Evolutionary conservation across 2,888 invertebrate genomes (phyloP).

Genomic region (Magallana nippona): DNA sequence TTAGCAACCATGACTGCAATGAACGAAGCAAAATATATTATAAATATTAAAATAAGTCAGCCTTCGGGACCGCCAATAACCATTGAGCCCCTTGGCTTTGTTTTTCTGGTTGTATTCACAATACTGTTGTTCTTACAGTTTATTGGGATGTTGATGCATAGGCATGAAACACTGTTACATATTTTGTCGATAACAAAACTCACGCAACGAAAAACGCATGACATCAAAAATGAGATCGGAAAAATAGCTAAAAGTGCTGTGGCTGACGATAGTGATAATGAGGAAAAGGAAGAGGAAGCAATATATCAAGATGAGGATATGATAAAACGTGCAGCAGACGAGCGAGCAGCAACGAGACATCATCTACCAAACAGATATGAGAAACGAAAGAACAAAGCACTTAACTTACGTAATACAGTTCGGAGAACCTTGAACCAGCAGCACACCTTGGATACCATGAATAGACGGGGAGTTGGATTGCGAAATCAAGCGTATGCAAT

Average conservation of each 20-base stretch:
- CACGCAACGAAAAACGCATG: neutral
- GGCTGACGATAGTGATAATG: neutral
- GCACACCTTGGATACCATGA: too few species aligned
- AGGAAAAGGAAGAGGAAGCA: neutral
- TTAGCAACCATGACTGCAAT: conserved; percentile 86
- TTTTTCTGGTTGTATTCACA: conserved; percentile 58
- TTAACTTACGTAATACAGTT: too few species aligned
- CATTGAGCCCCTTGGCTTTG: conserved; percentile 58
- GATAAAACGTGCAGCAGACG: too few species aligned
- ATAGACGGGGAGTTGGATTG: too few species aligned
- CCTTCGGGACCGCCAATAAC: conserved; percentile 28
- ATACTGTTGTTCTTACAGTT: conserved; percentile 58
- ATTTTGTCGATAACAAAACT: conserved; percentile 57
- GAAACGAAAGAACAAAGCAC: too few species aligned
- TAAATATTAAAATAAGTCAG: conserved; percentile 48
- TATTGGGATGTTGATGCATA: conserved; percentile 59
- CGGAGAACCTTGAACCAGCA: too few species aligned
- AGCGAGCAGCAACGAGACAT: too few species aligned
- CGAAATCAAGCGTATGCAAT: too few species aligned
- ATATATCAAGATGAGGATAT: neutral
- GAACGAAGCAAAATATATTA: conserved; percentile 53
- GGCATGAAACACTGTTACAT: conserved; percentile 60
- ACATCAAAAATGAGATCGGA: neutral
- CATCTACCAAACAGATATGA: too few species aligned
- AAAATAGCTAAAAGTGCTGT: neutral